phyloP scores from a whole-genome alignment of 2,113 vertebrate species.

The Cyprinodon brontotheroides region DNA sequence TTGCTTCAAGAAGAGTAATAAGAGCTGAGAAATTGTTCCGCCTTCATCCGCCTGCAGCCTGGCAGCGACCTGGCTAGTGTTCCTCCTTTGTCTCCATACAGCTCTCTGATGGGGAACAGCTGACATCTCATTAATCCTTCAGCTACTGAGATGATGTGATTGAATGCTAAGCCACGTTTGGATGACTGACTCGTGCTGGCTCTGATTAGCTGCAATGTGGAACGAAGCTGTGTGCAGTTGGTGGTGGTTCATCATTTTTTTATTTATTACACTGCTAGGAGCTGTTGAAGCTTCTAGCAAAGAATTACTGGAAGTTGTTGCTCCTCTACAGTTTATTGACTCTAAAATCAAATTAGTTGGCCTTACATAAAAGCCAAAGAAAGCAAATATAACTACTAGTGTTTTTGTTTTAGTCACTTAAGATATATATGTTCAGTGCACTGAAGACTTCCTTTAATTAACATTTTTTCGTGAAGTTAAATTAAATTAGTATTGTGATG shows the following conservation, averaged over 20 bases:
- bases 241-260: conserved; percentile 6
- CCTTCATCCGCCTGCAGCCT: neutral
- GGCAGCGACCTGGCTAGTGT: conserved; percentile 22
- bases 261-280: neutral
- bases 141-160: conserved; percentile 8
- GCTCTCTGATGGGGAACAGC: conserved; percentile 28
- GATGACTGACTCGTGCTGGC: neutral
- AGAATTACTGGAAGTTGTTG: neutral
- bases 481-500: too few relatives aligned
- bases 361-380: too few relatives aligned
- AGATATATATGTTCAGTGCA: too few relatives aligned
- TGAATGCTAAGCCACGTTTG: neutral
- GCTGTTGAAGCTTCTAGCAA: neutral
- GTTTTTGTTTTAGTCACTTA: too few relatives aligned
- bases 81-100: conserved; percentile 22
- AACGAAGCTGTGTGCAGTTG: neutral
- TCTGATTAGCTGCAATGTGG: conserved; percentile 11
- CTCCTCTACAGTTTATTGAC: neutral
- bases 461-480: too few relatives aligned
- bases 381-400: too few relatives aligned
- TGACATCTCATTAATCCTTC: conserved; percentile 10
- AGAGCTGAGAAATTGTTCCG: conserved; percentile 17
- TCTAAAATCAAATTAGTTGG: too few relatives aligned
- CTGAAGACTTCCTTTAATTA: too few relatives aligned
- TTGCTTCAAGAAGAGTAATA: conserved; percentile 3